Conservation (phyloP, 2,113 vertebrate genomes). For the Esox niger region DNA sequence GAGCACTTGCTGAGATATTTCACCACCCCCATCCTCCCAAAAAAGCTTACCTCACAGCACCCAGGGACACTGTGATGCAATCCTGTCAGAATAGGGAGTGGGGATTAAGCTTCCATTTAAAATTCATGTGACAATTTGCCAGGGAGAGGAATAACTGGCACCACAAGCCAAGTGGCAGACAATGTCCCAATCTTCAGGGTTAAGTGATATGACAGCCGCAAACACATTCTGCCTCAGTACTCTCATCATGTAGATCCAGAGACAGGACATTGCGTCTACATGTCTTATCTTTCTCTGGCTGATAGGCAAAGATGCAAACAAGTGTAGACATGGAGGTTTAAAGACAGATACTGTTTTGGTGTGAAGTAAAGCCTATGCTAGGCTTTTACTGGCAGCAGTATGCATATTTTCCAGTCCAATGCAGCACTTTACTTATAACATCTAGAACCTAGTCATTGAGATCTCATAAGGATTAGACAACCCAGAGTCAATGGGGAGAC, state of each 20-base stretch:
- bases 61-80: conserved; percentile 14
- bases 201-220: conserved; percentile 16
- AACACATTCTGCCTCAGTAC: background rate
- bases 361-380: conserved; percentile 42
- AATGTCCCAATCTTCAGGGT: conserved; percentile 17
- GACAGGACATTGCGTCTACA: background rate
- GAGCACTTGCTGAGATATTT: conserved; percentile 14
- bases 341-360: background rate
- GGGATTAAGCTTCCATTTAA: conserved; percentile 22
- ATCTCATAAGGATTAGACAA: conserved; percentile 65
- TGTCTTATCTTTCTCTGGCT: background rate
- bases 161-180: conserved; percentile 3
- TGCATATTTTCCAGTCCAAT: conserved; percentile 33
- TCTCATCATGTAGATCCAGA: background rate
- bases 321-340: conserved; percentile 19
- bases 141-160: conserved; percentile 3
- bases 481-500: conserved; percentile 44
- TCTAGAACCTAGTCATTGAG: conserved; percentile 48
- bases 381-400: conserved; percentile 28
- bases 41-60: background rate
- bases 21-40: conserved; percentile 15
- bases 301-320: conserved; percentile 27
- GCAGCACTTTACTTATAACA: conserved; percentile 34
- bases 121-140: conserved; percentile 29
- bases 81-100: conserved; percentile 27